A percentile compares a stretch with the other conserved stretches of the same genome.
phyloP scores from a whole-genome alignment of 30 jellyfish, hydroid and myxozoan species.

The Pseudorhiza aurosa region DNA sequence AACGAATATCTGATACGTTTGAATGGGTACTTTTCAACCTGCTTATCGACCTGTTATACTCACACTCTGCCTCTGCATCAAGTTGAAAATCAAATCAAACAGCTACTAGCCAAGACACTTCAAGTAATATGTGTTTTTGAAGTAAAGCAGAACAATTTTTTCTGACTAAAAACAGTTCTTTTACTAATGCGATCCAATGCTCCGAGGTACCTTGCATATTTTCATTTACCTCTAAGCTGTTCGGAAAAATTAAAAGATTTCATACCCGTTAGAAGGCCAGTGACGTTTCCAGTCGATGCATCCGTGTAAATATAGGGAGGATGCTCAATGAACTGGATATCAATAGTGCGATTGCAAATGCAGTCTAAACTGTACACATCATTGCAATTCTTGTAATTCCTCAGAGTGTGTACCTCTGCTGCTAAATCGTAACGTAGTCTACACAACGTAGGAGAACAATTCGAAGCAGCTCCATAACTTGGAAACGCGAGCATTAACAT shows the following conservation, averaged over 20 bases:
- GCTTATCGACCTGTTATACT: too few species aligned
- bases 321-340: slow-evolving; percentile 33
- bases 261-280: slow-evolving; percentile 60
- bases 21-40: too few species aligned
- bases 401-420: slow-evolving; percentile 8
- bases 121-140: too few species aligned
- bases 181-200: too few species aligned
- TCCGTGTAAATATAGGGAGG: slow-evolving; percentile 69
- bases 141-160: too few species aligned
- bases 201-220: too few species aligned
- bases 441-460: slow-evolving; percentile 28
- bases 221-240: too few species aligned
- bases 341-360: slow-evolving; percentile 41
- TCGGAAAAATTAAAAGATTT: background rate
- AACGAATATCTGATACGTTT: too few species aligned
- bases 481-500: background rate
- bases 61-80: too few species aligned
- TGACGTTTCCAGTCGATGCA: slow-evolving; percentile 25
- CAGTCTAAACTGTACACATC: slow-evolving; percentile 28
- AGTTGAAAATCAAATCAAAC: too few species aligned
- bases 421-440: slow-evolving; percentile 34
- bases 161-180: too few species aligned
- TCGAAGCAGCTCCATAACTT: background rate
- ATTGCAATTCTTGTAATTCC: slow-evolving; percentile 1
- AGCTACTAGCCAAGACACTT: too few species aligned